These are phyloP conservation scores for Marisa cornuarietis DNA, from an alignment of 1,140 invertebrate genomes.

Conservation along the genomic window DNA sequence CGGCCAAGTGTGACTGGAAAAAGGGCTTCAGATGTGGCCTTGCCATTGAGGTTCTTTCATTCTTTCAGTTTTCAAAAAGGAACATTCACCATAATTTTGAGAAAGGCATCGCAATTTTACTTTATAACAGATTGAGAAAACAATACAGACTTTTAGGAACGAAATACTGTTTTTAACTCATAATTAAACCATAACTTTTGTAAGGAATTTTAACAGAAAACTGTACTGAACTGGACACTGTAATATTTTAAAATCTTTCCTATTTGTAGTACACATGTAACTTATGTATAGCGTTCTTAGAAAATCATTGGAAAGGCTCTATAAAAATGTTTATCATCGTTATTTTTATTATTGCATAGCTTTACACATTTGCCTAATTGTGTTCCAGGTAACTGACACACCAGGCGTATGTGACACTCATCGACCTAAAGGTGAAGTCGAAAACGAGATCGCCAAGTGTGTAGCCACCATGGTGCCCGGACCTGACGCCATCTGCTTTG, in stretches of 20 bases:
- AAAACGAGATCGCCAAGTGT: background rate
- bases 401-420: slow-evolving; percentile 28
- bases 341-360: background rate
- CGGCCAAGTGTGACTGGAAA: background rate
- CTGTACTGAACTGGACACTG: background rate
- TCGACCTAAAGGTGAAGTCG: background rate
- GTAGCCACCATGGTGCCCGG: background rate
- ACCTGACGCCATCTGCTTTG: background rate
- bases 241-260: background rate
- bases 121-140: background rate
- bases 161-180: background rate
- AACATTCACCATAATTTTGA: too few relatives aligned
- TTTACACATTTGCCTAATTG: background rate
- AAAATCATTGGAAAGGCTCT: background rate
- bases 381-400: slow-evolving; percentile 12
- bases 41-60: slow-evolving; percentile 11
- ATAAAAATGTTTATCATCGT: background rate
- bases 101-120: background rate
- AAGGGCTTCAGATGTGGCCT: slow-evolving; percentile 6
- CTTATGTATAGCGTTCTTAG: background rate
- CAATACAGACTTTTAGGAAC: background rate
- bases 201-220: background rate
- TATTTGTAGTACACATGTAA: background rate
- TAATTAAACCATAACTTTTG: background rate
- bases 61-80: too few relatives aligned